Evolutionary conservation across 2,113 vertebrate genomes (phyloP).

Genomic region (Haplochromis vanheusdeni): DNA sequence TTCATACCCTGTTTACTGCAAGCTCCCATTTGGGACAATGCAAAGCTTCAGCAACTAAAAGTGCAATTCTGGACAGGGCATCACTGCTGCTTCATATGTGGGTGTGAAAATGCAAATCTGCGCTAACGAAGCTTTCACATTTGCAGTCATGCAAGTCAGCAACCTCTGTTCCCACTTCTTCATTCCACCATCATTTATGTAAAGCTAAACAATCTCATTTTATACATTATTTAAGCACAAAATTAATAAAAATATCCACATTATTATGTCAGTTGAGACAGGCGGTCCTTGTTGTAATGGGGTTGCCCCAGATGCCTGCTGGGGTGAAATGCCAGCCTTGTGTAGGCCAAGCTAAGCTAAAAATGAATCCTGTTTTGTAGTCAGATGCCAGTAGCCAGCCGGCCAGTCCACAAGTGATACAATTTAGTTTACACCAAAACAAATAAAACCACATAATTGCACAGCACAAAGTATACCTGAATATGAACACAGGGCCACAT

Average conservation of each 20-base stretch:
- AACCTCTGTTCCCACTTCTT: background rate
- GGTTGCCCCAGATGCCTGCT: background rate
- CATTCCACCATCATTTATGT: background rate
- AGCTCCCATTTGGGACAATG: background rate
- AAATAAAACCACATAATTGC: conserved; percentile 42
- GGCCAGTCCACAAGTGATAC: background rate
- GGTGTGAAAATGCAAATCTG: background rate
- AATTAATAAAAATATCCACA: background rate
- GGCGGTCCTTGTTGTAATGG: background rate
- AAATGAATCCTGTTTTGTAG: background rate
- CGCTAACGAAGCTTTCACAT: background rate
- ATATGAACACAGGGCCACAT: background rate
- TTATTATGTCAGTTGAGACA: background rate
- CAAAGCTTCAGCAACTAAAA: background rate
- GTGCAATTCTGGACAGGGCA: background rate
- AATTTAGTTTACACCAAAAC: conserved; percentile 35
- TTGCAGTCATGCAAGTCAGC: background rate
- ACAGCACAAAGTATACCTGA: conserved; percentile 39
- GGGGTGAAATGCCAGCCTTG: background rate
- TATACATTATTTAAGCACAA: background rate
- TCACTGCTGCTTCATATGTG: background rate
- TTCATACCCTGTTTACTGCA: background rate
- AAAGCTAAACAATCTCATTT: background rate
- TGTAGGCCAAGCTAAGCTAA: background rate
- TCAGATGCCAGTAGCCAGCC: background rate